These are phyloP conservation scores for Philonicus albiceps DNA, from an alignment of 2,888 invertebrate species.

Conservation along the genomic window DNA sequence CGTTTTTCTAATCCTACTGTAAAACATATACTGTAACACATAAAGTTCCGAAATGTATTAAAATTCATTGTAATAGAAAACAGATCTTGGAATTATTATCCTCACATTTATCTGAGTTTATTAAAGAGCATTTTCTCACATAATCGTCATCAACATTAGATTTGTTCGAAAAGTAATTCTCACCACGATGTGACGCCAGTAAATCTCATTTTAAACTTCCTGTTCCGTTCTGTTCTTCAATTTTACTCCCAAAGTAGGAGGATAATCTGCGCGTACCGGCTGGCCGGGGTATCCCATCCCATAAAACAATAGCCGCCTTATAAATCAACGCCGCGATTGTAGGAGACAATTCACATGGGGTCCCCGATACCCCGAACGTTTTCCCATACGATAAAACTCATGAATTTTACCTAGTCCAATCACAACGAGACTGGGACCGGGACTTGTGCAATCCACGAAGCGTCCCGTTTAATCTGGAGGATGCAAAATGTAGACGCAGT, in stretches of 20 bases:
- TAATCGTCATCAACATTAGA: neutral
- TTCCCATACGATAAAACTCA: constrained; percentile 5
- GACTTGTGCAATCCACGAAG: neutral
- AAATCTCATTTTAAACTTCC: constrained; percentile 6
- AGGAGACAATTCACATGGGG: constrained; percentile 13
- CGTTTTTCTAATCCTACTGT: no score
- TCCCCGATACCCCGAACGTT: neutral
- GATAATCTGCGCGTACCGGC: neutral
- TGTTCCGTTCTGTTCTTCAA: neutral
- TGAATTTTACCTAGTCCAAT: constrained; percentile 14
- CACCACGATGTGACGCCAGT: neutral
- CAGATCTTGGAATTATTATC: no score
- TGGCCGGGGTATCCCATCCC: neutral
- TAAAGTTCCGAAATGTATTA: no score
- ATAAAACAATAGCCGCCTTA: constrained; percentile 32
- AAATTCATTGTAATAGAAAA: no score
- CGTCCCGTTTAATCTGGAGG: constrained; percentile 10
- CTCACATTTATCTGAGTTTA: no score
- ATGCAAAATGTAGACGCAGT: constrained; percentile 29
- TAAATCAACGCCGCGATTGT: constrained; percentile 24
- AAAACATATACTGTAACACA: no score
- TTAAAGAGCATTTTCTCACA: neutral
- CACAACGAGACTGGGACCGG: neutral
- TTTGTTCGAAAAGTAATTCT: neutral
- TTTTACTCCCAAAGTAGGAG: neutral